Percentiles rank a stretch among this genome's conserved stretches.
phyloP scores from a whole-genome alignment of 2,888 invertebrate genomes.

The Leptinotarsa juncta region DNA sequence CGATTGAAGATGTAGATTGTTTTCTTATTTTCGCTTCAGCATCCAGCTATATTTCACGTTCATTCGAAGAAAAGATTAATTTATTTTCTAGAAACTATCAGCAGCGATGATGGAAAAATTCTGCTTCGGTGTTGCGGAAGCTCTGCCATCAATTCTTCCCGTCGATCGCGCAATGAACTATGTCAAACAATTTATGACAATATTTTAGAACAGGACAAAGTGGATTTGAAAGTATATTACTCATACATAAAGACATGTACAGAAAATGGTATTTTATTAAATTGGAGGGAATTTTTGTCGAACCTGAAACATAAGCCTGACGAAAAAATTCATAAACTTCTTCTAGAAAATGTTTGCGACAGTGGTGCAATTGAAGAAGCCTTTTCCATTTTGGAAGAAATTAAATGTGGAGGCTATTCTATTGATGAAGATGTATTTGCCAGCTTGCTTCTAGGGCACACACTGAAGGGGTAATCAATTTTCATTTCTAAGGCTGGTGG shows the following conservation, averaged over 20 bases:
- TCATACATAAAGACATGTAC: conserved; percentile 71
- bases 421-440: conserved; percentile 72
- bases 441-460: conserved; percentile 72
- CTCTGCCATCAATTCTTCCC: conserved; percentile 68
- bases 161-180: conserved; percentile 66
- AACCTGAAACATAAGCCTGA: conserved; percentile 68
- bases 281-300: conserved; percentile 66
- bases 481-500: conserved; percentile 15
- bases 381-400: conserved; percentile 70
- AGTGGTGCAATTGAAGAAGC: conserved; percentile 71
- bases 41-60: not conserved
- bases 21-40: no score
- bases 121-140: conserved; percentile 72
- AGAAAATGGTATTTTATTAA: conserved; percentile 69
- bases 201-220: conserved; percentile 65
- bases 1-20: no score
- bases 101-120: conserved; percentile 66
- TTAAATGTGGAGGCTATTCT: conserved; percentile 69
- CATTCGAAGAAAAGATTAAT: not conserved
- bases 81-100: conserved; percentile 53
- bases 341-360: conserved; percentile 71
- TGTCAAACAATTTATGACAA: conserved; percentile 70
- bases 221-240: conserved; percentile 69
- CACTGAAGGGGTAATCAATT: conserved; percentile 67
- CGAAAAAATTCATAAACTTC: conserved; percentile 69